These are phyloP conservation scores for Dendrophyllia cribrosa DNA, from an alignment of 64 coral and sea anemone species.

Conservation along the genomic window DNA sequence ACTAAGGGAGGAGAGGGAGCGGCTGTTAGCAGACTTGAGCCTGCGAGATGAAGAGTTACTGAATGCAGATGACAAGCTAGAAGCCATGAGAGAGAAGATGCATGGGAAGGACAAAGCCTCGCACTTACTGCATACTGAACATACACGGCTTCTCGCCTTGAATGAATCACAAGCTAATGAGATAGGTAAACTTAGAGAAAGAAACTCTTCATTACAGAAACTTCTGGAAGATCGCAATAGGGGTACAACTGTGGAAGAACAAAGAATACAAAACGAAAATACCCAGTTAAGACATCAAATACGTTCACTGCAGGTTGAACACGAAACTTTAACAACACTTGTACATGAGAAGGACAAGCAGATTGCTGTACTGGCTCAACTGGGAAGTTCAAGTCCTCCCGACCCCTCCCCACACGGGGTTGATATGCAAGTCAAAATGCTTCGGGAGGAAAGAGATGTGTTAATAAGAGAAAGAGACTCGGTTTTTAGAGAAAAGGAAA, in stretches of 20 bases:
- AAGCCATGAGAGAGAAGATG: slow-evolving; percentile 90
- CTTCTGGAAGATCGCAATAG: slow-evolving; percentile 76
- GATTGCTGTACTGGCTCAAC: slow-evolving; percentile 58
- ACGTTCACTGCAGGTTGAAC: slow-evolving; percentile 70
- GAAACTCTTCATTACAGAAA: slow-evolving; percentile 68
- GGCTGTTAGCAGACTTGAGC: slow-evolving; percentile 66
- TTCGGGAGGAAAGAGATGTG: slow-evolving; percentile 16
- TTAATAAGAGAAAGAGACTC: slow-evolving; percentile 45
- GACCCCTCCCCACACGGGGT: slow-evolving; percentile 4
- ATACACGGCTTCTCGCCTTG: slow-evolving; percentile 83
- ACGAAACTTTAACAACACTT: slow-evolving; percentile 77
- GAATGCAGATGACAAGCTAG: slow-evolving; percentile 73
- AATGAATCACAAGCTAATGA: slow-evolving; percentile 96
- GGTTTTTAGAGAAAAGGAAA: slow-evolving; percentile 21
- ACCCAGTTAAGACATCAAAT: slow-evolving; percentile 65
- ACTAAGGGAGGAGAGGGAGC: slow-evolving; percentile 70
- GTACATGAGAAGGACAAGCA: slow-evolving; percentile 93
- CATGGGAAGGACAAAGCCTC: slow-evolving; percentile 89
- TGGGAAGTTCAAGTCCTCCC: slow-evolving; percentile 22
- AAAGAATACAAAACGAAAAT: slow-evolving; percentile 73
- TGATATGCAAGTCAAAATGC: not conserved
- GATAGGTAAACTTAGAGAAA: slow-evolving; percentile 93
- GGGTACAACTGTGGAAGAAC: slow-evolving; percentile 54
- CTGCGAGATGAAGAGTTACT: slow-evolving; percentile 85
- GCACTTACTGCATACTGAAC: slow-evolving; percentile 74